Conservation (phyloP, 2,113 vertebrate species). For the Nannospalax galili region DNA sequence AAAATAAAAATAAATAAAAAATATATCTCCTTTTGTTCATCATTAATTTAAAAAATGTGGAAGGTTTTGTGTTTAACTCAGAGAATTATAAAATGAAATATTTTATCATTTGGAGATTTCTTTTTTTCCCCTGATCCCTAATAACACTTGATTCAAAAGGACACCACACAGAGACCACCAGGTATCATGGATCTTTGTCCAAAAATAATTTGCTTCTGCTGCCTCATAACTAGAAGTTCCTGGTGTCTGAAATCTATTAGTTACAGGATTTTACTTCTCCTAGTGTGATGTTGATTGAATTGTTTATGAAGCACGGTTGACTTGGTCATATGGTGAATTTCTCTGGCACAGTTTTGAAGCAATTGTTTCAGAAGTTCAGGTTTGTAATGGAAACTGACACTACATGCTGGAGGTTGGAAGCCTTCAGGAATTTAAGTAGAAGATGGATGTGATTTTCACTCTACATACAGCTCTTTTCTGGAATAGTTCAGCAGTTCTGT, state of each 20-base stretch:
- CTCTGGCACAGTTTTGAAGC: background rate
- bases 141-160: conserved; percentile 37
- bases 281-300: background rate
- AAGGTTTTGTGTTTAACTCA: conserved; percentile 45
- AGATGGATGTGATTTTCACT: background rate
- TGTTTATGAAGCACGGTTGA: conserved; percentile 41
- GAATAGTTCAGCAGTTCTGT: background rate
- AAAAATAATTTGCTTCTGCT: conserved; percentile 42
- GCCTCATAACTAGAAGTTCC: background rate
- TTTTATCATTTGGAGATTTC: conserved; percentile 22
- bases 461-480: background rate
- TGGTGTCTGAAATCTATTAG: conserved; percentile 52
- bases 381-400: conserved; percentile 38
- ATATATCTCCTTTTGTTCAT: background rate
- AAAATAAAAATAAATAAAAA: background rate
- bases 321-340: background rate
- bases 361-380: background rate
- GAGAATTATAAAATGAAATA: conserved; percentile 26
- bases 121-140: background rate
- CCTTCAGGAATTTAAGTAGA: background rate
- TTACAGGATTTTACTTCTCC: conserved; percentile 19
- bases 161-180: background rate
- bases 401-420: background rate
- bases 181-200: conserved; percentile 35
- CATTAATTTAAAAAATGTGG: conserved; percentile 36